These are phyloP conservation scores for Colletes collaris DNA, from an alignment of 2,888 invertebrate genomes.

Conservation along the genomic window DNA sequence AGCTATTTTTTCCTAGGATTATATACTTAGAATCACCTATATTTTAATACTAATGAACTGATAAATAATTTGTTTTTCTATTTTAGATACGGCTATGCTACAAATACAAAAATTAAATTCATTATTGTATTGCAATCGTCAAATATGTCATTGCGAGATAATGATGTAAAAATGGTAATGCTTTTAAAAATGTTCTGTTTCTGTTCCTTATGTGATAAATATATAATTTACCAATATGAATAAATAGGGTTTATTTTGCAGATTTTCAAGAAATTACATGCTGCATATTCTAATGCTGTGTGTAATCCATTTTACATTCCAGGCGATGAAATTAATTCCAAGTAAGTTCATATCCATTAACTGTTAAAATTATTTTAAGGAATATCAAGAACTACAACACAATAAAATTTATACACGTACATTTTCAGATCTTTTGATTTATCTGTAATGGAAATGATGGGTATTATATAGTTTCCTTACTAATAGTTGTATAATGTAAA, in stretches of 20 bases:
- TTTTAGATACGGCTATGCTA: constrained; percentile 95
- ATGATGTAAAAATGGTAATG: constrained; percentile 95
- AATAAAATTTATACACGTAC: background rate
- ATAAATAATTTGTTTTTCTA: background rate
- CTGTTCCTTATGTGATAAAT: background rate
- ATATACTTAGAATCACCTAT: too few relatives aligned
- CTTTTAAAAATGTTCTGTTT: constrained; percentile 9
- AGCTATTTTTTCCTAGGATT: too few relatives aligned
- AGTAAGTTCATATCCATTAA: constrained; percentile 56
- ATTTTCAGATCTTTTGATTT: constrained; percentile 77
- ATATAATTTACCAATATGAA: constrained; percentile 22
- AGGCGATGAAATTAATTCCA: constrained; percentile 94
- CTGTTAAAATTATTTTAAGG: background rate
- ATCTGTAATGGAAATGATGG: constrained; percentile 80
- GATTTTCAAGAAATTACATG: constrained; percentile 96
- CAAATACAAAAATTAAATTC: constrained; percentile 98
- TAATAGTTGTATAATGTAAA: constrained; percentile 11
- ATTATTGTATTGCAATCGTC: constrained; percentile 96
- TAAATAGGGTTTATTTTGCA: constrained; percentile 77
- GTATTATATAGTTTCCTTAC: constrained; percentile 57
- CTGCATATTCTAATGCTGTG: constrained; percentile 96
- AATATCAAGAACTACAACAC: background rate
- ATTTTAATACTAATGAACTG: background rate
- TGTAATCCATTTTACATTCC: constrained; percentile 99
- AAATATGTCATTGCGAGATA: constrained; percentile 94